Conservation (phyloP, 1,140 invertebrate species). For the Rhopalosiphum padi region DNA sequence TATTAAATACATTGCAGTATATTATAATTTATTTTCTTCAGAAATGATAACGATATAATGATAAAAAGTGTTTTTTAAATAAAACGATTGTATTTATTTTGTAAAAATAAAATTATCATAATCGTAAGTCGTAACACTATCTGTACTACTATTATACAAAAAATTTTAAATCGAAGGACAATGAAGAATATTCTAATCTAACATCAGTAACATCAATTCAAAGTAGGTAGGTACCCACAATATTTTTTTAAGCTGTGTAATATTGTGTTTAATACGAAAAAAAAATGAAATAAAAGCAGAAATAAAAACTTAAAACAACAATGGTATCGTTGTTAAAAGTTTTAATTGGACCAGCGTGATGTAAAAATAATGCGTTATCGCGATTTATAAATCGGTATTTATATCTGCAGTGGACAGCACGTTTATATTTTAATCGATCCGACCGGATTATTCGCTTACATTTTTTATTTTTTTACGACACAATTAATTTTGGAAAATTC, state of each 20-base stretch:
- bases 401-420: neutral
- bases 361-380: conserved; percentile 6
- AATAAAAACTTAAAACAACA: conserved; percentile 3
- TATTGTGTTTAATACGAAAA: neutral
- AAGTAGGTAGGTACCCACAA: neutral
- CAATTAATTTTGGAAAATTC: neutral
- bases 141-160: neutral
- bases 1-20: neutral
- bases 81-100: neutral
- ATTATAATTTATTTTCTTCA: neutral
- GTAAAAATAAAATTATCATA: neutral
- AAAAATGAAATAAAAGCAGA: neutral
- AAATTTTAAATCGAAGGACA: neutral
- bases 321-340: conserved; percentile 26
- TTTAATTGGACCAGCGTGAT: conserved; percentile 8
- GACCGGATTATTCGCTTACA: neutral
- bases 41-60: neutral
- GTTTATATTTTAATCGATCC: neutral
- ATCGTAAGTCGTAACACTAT: neutral
- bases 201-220: neutral
- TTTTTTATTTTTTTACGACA: neutral
- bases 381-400: conserved; percentile 4
- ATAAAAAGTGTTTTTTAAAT: neutral
- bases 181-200: neutral
- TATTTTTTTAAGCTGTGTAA: neutral